Conservation (phyloP, 2,797 vertebrate species). For the Sebastes glaucus region DNA sequence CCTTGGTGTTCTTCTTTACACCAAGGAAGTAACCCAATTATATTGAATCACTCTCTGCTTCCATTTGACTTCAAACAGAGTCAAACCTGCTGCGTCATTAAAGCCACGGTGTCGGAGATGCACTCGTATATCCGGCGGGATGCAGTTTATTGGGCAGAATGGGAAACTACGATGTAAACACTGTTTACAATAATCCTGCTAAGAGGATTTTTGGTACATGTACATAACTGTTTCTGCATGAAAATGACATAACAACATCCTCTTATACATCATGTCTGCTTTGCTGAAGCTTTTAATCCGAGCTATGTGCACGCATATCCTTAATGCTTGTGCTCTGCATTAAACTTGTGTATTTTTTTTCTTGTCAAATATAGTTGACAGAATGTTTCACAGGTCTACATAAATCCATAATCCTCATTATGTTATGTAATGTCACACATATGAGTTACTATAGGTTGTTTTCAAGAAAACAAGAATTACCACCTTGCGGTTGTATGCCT, state of each 20-base stretch:
- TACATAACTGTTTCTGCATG: slow-evolving; percentile 2
- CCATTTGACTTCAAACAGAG: slow-evolving; percentile 9
- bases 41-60: background rate
- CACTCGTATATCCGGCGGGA: background rate
- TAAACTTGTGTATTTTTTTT: background rate
- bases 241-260: slow-evolving; percentile 15
- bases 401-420: background rate
- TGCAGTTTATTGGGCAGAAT: background rate
- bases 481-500: too few relatives aligned
- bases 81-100: slow-evolving; percentile 15
- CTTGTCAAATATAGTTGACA: background rate
- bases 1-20: background rate
- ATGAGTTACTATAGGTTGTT: background rate
- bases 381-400: background rate
- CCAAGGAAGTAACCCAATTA: slow-evolving; percentile 11
- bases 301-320: background rate
- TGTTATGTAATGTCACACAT: background rate
- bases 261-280: background rate
- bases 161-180: slow-evolving; percentile 1
- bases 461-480: too few relatives aligned
- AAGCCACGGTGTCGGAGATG: background rate
- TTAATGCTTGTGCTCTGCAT: background rate
- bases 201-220: slow-evolving; percentile 3
- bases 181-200: slow-evolving; percentile 16
- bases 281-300: background rate